A percentile compares a stretch with the other conserved stretches of the same genome.
phyloP scores from a whole-genome alignment of 1,140 invertebrate genomes.

The Trialeurodes vaporariorum region DNA sequence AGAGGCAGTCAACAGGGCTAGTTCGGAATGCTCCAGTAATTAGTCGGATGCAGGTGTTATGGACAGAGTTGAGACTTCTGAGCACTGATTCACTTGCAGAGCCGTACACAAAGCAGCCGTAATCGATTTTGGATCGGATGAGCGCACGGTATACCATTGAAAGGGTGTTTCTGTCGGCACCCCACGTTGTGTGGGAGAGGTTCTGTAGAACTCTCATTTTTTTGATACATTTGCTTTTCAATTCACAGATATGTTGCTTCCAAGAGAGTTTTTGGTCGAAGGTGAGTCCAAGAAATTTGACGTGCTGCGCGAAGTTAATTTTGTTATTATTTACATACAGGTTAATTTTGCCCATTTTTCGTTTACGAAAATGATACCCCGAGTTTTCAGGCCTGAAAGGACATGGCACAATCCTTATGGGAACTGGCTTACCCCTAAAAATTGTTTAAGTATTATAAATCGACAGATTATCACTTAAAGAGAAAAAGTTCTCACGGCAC shows the following conservation, averaged over 20 bases:
- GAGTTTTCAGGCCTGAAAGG: neutral
- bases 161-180: constrained; percentile 3
- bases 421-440: too few relatives aligned
- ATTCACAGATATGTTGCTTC: neutral
- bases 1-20: neutral
- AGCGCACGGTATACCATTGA: neutral
- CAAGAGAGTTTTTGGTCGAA: neutral
- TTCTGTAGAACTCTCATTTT: too few relatives aligned
- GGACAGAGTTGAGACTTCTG: neutral
- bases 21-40: constrained; percentile 8
- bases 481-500: too few relatives aligned
- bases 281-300: constrained; percentile 13
- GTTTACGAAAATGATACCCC: constrained; percentile 5
- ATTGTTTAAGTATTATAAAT: too few relatives aligned
- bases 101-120: constrained; percentile 4
- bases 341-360: constrained; percentile 6
- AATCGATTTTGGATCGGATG: constrained; percentile 5
- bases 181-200: neutral
- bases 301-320: neutral
- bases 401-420: too few relatives aligned
- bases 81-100: neutral
- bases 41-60: constrained; percentile 4
- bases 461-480: too few relatives aligned
- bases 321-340: neutral
- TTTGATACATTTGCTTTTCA: neutral